Evolutionary conservation across 1,140 invertebrate genomes (phyloP), one percentile per base, ranked within the genome.

Genomic region (Neodiprion pinetum): DNA sequence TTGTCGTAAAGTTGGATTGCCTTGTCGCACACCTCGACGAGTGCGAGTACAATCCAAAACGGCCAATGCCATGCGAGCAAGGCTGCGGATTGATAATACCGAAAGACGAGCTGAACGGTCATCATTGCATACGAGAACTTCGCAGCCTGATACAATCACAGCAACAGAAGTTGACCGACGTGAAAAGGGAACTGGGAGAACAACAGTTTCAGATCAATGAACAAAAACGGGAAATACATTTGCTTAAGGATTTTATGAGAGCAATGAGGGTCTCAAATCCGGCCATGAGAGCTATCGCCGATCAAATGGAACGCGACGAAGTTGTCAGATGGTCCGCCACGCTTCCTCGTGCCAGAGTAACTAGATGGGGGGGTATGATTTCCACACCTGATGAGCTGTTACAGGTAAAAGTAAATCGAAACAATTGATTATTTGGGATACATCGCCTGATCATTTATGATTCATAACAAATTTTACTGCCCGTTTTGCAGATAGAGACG

Each of bases 341-440:
- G 1, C 87, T 99, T 23, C 92, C 95, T 14, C 89, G 95, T 70
- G 97, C 97, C 1, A 88, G 96, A 78, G 97, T 98, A 47, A 97
- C 96, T 1, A 90, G 97, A 71, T 99, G 97, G 97, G 97, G 97
- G 72, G 97, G 97, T 72, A 98, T 99, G 96, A 98, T 98, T 74
- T 97, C 96, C 17, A 99, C 97, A 1, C 97, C 97, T 7, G 97
- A 99, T 90, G 95, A 96, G 86, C 92, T 95, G 50, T 89, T 98
- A 78, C 97, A 98, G 92, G 95, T 96, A 85, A 81, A 67, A 11
- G 73, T 40, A 72, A 72, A 74, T 73, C 67, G 14, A 71, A 61
- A 74, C 72, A 78, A 48, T 74, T 49, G 67, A 11, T 48, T 17
- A 40, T 40, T 40, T 40, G 1, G 1, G 1, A 40, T 40, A 40